These are phyloP conservation scores for Vanessa tameamea DNA, from an alignment of 1,140 invertebrate species.

Conservation along the genomic window DNA sequence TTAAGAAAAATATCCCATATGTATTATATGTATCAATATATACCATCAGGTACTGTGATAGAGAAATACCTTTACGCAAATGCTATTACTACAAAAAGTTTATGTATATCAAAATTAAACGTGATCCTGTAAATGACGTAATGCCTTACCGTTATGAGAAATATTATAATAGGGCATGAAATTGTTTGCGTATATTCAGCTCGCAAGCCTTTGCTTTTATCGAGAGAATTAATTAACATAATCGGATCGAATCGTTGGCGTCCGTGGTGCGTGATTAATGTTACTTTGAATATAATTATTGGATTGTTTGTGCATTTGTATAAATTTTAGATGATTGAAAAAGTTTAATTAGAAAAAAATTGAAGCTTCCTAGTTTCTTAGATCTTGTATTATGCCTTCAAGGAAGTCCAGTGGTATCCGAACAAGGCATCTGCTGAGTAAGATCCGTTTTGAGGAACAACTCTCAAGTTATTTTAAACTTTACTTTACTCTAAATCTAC, in stretches of 20 bases:
- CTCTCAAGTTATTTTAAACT: no score
- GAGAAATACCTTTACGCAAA: no score
- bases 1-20: no score
- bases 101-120: background rate
- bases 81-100: no score
- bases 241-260: constrained; percentile 39
- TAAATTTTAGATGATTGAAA: background rate
- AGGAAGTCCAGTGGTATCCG: no score
- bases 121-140: background rate
- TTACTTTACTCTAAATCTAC: no score
- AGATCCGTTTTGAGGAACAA: no score
- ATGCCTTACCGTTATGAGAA: background rate
- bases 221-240: constrained; percentile 47
- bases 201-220: constrained; percentile 35
- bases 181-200: constrained; percentile 18
- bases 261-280: constrained; percentile 21
- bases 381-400: no score
- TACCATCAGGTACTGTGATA: no score
- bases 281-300: constrained; percentile 19
- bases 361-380: no score
- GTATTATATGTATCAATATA: no score
- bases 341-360: background rate
- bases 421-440: no score
- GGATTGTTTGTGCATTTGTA: constrained; percentile 6
- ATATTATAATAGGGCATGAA: background rate